Base-by-base conservation (phyloP, 1,140 invertebrate species). In the Brachionus manjavacas region DNA sequence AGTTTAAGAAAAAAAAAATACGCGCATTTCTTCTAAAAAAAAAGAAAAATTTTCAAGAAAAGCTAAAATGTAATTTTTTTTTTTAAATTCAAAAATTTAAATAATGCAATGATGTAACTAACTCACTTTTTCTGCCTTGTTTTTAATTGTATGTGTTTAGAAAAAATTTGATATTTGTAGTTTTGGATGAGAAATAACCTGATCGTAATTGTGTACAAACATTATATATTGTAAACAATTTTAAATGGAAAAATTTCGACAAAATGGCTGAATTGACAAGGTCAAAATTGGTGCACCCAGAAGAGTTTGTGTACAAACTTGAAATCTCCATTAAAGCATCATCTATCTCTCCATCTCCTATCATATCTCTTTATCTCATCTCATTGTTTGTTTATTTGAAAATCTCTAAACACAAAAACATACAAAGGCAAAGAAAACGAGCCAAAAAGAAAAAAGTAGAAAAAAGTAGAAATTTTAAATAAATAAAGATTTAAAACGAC, bases 271-370 rank as follows among this genome's bases (percentile, higher is more conserved):
- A 60, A 60, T 60, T 60, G 52, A 23, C 52, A 60, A 23, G 52
- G 52, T 60, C 52, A 60, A 60, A 6, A 20, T 20, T 9, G 52
- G 52, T 60, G 52, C 52, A 60, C 16, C 52, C 52, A 60, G n/a
- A 60, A 60, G n/a, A 60, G 52, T 60, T 60, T 60, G 52, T 60
- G 52, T 60, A 60, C 52, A 60, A 60, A 60, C 52, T 52, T 52
- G 12, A 60, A 60, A 25, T 60, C 52, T 20, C 52, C 52, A 60
- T 60, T 60, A 60, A 60, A 60, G 52, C 52, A 60, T 60, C 52
- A 60, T 60, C 52, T 60, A 60, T 60, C 52, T 0, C 16, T 60
- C 52, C 16, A 60, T 60, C 52, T 60, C 52, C 52, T 60, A 60
- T 60, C 52, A 60, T 60, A 60, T 60, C 52, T 60, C 16, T 23